Conservation (phyloP, 2,797 vertebrate species). For the Etheostoma nigrum region DNA sequence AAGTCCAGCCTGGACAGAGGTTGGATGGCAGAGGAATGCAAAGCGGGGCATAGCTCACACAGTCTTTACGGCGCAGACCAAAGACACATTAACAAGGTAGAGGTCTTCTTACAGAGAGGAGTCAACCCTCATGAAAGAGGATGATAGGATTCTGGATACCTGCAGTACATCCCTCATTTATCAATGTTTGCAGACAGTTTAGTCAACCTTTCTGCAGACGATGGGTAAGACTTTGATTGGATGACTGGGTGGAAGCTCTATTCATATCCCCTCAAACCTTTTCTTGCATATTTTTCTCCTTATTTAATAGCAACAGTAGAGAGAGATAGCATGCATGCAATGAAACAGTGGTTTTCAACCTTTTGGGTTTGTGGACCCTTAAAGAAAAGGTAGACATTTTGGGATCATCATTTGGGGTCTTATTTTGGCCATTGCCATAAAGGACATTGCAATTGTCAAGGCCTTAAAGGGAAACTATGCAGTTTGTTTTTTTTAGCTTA, state of each 20-base stretch:
- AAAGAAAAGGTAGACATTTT: background rate
- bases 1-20: conserved; percentile 82
- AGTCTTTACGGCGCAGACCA: conserved; percentile 73
- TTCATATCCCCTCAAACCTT: background rate
- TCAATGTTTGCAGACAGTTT: conserved; percentile 39
- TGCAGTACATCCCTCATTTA: conserved; percentile 35
- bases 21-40: conserved; percentile 82
- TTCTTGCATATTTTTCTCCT: conserved; percentile 2
- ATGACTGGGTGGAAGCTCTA: conserved; percentile 12
- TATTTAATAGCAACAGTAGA: background rate
- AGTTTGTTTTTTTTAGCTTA: no score
- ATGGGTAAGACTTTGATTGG: conserved; percentile 22
- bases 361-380: conserved; percentile 2
- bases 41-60: conserved; percentile 77
- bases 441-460: background rate
- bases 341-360: background rate
- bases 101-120: conserved; percentile 72
- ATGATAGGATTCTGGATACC: conserved; percentile 46
- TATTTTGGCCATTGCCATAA: background rate
- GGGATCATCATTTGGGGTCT: background rate
- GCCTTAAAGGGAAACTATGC: no score
- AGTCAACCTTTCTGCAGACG: conserved; percentile 13
- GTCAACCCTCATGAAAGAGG: conserved; percentile 59
- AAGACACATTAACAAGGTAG: conserved; percentile 77
- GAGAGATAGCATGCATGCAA: background rate